These are phyloP conservation scores for Microtus pennsylvanicus DNA, from an alignment of 2,113 vertebrate species.

Conservation along the genomic window DNA sequence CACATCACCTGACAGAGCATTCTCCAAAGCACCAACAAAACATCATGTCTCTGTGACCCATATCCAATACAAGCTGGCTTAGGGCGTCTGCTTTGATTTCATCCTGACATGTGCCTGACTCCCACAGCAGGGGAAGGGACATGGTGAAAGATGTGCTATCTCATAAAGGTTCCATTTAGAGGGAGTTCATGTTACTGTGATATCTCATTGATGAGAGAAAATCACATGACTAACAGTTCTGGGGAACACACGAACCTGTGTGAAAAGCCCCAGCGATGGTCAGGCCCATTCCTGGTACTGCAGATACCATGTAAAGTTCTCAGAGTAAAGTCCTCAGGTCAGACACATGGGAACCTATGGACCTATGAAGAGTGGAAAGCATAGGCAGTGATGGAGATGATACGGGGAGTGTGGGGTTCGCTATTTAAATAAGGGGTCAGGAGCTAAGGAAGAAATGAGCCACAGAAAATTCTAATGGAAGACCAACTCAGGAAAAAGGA, in stretches of 20 bases:
- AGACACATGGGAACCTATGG: neutral
- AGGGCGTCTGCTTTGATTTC: neutral
- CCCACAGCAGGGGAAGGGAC: neutral
- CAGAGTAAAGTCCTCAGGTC: neutral
- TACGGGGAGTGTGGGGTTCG: neutral
- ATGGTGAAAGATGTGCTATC: neutral
- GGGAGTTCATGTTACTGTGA: neutral
- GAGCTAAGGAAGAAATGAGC: neutral
- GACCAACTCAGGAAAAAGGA: neutral
- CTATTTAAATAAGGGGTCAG: neutral
- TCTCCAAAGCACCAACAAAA: neutral
- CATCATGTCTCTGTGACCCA: neutral
- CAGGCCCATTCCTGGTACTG: neutral
- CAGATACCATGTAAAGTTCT: neutral
- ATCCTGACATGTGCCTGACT: neutral
- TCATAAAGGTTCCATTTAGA: neutral
- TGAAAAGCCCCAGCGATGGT: neutral
- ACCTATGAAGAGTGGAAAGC: neutral
- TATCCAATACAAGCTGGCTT: neutral
- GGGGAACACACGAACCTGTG: neutral
- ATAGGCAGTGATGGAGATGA: neutral
- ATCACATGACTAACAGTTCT: neutral
- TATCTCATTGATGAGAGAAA: slow-evolving; percentile 8
- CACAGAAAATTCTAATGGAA: neutral
- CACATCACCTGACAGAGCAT: neutral